Evolutionary conservation across 2,797 vertebrate species (phyloP), one percentile per base, ranked within the genome.

Genomic region (Iguana delicatissima): DNA sequence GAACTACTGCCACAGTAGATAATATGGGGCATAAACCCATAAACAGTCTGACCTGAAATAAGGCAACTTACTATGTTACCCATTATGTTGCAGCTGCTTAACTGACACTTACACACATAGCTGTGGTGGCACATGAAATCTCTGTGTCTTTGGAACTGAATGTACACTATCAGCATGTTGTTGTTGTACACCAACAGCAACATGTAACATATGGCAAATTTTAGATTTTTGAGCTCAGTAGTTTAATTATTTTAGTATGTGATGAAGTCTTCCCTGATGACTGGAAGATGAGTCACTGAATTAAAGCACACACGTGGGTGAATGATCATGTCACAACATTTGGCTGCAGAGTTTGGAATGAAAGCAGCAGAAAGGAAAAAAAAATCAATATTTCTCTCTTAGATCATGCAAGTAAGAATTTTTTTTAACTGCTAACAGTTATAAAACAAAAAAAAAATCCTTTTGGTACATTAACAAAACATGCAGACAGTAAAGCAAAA

Each of bases 301-400:
- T 84, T 67, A 84, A 87, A 87, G 80, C 81, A 91, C 73, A 87
- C 73, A 84, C 73, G 74, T 87, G 80, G 90, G 35, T 87, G 86
- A 84, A 84, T 84, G 85, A 87, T 87, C 73, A 91, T 91, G 85
- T 91, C 85, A 91, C 59, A 91, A 91, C 50, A 91, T 84, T 91
- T 59, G 84, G 57, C 74, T 79, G 80, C 80, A 26, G 38, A 18
- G 26, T 42, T 72, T 82, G n/a, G 80, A 89, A 80, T 76, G 83
- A 82, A 77, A 86, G 84, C 24, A 90, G 10, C 52, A 89, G 50
- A 77, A 86, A 77, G 57, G 81, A 1, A 57, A 76, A 62, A n/a
- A 22, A 79, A 46, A 87, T 73, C 64, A 84, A 80, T 90, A 92
- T 89, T 90, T 77, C 8, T 62, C 18, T 38, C 55, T 87, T 73